These are phyloP conservation scores for Leucopsar rothschildi DNA, from an alignment of 2,113 vertebrate species.

Conservation along the genomic window DNA sequence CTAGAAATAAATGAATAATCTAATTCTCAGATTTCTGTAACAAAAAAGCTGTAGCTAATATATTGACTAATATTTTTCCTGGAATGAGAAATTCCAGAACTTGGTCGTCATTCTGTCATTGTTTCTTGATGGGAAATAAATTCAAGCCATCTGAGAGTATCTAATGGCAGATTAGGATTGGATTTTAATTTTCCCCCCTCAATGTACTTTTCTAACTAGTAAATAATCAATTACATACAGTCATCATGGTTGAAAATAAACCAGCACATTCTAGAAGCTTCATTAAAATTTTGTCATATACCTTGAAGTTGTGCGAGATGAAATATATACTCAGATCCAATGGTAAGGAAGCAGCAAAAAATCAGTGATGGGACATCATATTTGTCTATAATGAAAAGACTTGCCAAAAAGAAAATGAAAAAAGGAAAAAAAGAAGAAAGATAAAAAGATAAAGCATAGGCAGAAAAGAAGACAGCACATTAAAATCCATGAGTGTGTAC, in stretches of 20 bases:
- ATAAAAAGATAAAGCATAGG: neutral
- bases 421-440: accelerated
- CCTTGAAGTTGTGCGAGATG: neutral
- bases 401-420: accelerated
- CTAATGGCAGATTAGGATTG: neutral
- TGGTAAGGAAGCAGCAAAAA: neutral
- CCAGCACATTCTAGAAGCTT: neutral
- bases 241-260: neutral
- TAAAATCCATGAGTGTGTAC: neutral
- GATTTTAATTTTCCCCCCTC: neutral
- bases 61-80: neutral
- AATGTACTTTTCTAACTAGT: neutral
- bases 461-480: neutral
- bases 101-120: neutral
- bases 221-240: neutral
- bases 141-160: neutral
- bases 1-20: neutral
- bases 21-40: neutral
- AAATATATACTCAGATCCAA: neutral
- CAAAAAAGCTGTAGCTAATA: neutral
- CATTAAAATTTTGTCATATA: neutral
- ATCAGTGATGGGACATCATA: neutral
- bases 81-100: neutral
- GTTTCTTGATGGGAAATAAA: neutral
- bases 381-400: neutral